Base-by-base conservation (phyloP, 2,888 invertebrate species). In the Troides helena region DNA sequence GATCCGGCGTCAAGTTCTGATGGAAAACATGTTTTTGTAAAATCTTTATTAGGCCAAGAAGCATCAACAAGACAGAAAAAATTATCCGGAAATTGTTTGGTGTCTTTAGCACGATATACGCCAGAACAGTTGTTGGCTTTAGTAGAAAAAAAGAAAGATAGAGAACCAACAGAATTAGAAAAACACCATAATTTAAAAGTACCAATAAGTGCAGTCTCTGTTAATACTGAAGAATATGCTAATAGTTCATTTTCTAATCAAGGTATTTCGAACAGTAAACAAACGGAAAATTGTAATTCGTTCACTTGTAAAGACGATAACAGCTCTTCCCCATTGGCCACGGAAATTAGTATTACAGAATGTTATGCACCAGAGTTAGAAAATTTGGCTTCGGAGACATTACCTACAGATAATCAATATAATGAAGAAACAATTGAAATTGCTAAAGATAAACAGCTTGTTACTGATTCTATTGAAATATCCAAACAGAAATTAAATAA, bases 251-350 rank as follows among this genome's bases (percentile, higher is more conserved):
- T 66, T 17, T 17, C 14, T 43, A 53, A 67, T 68, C 21, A 67
- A 69, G 50, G 8, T 25, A n/a, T 53, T 67, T 18, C 36, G 21
- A 79, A 84, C 23, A 71, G 85, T 30, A 84, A 82, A 18, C 10
- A 53, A 68, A 84, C 86, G 79, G 80, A 87, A 61, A 85, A 87
- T 68, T 87, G 87, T 72, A 86, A 86, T 5, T 84, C 85, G 12
- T 83, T 81, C 74, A 86, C 88, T 23, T 79, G 77, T 71, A 60
- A 30, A 70, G 12, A 60, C 65, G 30, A 63, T 62, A 39, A 53
- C 12, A 62, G 56, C 18, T 17, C 39, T 56, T 14, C 21, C 25
- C 58, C 5, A 58, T 58, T 66, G 61, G 43, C 18, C 17, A n/a
- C 57, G 1, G 58, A 65, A 14, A n/a, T 66, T 14, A 57, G 1